phyloP scores from a whole-genome alignment of 2,797 vertebrate species.

The Delichon dasypus region DNA sequence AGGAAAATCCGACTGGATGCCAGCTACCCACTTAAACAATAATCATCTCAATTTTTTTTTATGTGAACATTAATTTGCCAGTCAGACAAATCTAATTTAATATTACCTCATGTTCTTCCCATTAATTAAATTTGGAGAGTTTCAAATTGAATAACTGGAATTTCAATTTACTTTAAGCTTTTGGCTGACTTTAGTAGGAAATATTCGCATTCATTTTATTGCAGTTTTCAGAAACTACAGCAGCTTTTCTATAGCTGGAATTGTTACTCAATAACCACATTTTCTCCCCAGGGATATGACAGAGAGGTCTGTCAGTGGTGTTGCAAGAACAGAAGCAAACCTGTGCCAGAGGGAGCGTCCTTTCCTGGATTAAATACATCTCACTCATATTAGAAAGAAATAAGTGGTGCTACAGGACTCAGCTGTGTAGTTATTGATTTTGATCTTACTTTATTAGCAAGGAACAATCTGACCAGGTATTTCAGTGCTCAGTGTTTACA shows the following conservation, averaged over 20 bases:
- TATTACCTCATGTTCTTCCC: slow-evolving; percentile 75
- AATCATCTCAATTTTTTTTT: slow-evolving; percentile 76
- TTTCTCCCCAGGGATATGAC: background rate
- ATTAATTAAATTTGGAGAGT: slow-evolving; percentile 73
- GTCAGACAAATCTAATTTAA: slow-evolving; percentile 79
- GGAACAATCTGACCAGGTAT: background rate
- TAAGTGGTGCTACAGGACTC: background rate
- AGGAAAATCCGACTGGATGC: slow-evolving; percentile 76
- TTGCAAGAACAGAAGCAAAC: background rate
- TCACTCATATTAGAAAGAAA: background rate
- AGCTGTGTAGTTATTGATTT: background rate
- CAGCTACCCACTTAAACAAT: slow-evolving; percentile 80
- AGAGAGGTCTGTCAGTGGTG: background rate
- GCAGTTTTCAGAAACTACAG: slow-evolving; percentile 29
- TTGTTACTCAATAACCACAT: background rate
- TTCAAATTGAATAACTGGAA: slow-evolving; percentile 58
- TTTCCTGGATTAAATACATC: background rate
- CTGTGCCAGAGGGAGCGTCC: background rate
- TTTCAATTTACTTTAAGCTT: slow-evolving; percentile 66
- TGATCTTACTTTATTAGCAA: background rate
- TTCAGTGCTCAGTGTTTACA: background rate
- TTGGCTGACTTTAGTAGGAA: slow-evolving; percentile 54
- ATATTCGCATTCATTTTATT: slow-evolving; percentile 32
- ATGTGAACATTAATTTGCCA: slow-evolving; percentile 73
- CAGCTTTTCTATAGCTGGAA: background rate